Conservation (phyloP, 2,888 invertebrate genomes). For the Platycnemis pennipes region DNA sequence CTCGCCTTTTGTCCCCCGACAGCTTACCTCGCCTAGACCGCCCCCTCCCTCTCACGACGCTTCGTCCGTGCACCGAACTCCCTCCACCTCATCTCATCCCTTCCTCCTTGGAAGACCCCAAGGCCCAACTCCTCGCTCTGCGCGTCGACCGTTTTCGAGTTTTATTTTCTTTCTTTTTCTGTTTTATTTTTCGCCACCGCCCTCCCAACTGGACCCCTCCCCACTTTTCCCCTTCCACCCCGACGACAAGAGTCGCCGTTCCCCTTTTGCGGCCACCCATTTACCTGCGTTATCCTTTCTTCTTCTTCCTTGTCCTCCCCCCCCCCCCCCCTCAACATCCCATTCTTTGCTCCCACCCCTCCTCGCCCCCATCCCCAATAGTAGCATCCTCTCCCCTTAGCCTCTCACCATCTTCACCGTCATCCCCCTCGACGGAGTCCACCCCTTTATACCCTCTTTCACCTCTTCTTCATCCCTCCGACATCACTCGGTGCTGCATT, state of each 20-base stretch:
- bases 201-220: background rate
- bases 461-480: background rate
- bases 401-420: background rate
- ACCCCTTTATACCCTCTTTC: background rate
- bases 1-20: conserved; percentile 20
- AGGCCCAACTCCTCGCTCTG: background rate
- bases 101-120: background rate
- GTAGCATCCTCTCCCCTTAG: background rate
- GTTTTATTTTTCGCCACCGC: background rate
- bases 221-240: background rate
- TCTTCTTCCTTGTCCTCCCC: background rate
- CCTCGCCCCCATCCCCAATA: background rate
- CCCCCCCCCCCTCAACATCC: background rate
- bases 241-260: background rate
- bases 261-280: background rate
- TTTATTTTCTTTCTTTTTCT: background rate
- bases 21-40: background rate
- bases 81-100: no score
- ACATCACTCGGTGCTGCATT: background rate
- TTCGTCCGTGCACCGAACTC: background rate
- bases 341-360: background rate
- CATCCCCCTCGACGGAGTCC: no score
- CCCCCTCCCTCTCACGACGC: background rate
- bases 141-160: background rate
- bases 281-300: background rate